phyloP scores from a whole-genome alignment of 2,113 vertebrate genomes.

The Hemibagrus wyckioides region DNA sequence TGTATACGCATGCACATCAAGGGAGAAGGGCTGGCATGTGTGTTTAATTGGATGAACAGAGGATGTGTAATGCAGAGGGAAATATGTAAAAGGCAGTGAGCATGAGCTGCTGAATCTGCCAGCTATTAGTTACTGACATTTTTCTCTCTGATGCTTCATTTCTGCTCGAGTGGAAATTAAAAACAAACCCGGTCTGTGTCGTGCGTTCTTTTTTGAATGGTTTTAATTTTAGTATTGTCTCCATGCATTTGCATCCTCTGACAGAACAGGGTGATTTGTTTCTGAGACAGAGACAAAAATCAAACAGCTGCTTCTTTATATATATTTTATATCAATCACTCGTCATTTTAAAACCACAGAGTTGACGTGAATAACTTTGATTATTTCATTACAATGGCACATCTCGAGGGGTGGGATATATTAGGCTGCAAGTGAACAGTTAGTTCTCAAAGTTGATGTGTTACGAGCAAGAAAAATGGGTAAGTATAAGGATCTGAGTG shows the following conservation, averaged over 20 bases:
- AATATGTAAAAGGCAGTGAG: conserved; percentile 64
- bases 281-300: not conserved
- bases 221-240: conserved; percentile 48
- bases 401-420: no score
- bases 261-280: not conserved
- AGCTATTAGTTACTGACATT: conserved; percentile 73
- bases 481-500: no score
- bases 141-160: conserved; percentile 58
- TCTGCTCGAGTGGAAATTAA: conserved; percentile 64
- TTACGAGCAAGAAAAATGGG: no score
- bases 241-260: not conserved
- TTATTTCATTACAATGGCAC: no score
- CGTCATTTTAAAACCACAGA: no score
- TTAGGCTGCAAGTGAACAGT: no score
- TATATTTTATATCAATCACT: no score
- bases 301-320: not conserved
- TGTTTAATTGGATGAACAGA: conserved; percentile 73
- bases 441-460: no score
- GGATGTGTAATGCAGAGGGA: conserved; percentile 63
- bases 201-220: conserved; percentile 59
- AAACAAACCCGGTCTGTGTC: conserved; percentile 40
- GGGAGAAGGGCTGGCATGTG: conserved; percentile 53
- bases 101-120: conserved; percentile 64
- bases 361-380: no score
- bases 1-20: conserved; percentile 30